Conservation (phyloP, 2,888 invertebrate genomes). For the Caenorhabditis imperialis region DNA sequence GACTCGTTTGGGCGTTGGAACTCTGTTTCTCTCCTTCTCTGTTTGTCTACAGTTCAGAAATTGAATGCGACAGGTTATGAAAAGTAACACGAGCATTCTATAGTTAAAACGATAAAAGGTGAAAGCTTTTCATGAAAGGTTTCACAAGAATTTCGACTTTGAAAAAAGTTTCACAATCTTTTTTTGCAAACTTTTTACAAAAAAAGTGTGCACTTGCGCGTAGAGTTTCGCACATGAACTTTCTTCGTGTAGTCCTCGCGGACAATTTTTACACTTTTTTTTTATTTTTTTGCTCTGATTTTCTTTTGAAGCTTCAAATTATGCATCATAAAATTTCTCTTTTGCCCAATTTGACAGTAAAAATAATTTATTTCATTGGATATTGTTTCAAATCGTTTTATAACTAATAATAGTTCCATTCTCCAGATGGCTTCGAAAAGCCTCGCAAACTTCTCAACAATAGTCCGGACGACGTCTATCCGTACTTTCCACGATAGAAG, state of each 20-base stretch:
- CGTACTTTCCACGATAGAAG: conserved; percentile 69
- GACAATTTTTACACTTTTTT: conserved; percentile 13
- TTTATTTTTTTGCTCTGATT: conserved; percentile 5
- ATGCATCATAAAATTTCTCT: conserved; percentile 9
- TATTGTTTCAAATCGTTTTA: neutral
- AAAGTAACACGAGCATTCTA: too few species aligned
- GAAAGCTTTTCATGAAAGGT: too few species aligned
- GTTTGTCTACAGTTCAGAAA: too few species aligned
- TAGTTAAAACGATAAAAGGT: too few species aligned
- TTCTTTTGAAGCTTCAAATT: conserved; percentile 36
- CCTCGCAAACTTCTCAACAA: conserved; percentile 9
- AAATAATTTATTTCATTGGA: too few species aligned
- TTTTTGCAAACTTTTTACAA: conserved; percentile 1
- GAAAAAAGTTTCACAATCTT: conserved; percentile 2
- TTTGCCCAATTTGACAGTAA: conserved; percentile 4
- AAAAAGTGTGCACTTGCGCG: conserved; percentile 13
- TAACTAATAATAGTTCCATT: neutral
- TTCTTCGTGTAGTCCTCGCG: conserved; percentile 16
- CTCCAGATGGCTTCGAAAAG: conserved; percentile 32
- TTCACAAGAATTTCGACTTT: too few species aligned
- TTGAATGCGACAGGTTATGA: too few species aligned
- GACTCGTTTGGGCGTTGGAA: too few species aligned
- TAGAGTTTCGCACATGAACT: conserved; percentile 5
- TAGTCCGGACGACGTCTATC: conserved; percentile 30
- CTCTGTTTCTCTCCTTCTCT: too few species aligned